Evolutionary conservation across 2,113 vertebrate species (phyloP).

Genomic region (human (Homo sapiens)): DNA sequence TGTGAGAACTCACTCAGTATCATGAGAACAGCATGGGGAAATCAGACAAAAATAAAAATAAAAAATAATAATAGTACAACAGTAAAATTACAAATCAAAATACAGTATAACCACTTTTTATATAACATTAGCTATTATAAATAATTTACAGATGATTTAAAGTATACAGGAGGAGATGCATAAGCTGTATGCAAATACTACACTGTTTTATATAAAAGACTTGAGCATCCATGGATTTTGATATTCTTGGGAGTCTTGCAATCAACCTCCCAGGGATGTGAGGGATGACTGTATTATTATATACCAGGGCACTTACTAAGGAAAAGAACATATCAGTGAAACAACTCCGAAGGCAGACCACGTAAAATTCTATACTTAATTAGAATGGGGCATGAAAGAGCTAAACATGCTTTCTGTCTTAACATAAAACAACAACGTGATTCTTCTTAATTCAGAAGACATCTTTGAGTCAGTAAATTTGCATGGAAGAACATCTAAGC

Average conservation of each 20-base stretch:
- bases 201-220: not conserved
- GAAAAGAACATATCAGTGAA: not conserved
- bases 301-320: not conserved
- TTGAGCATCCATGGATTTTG: not conserved
- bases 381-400: not conserved
- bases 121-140: not conserved
- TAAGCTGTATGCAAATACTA: not conserved
- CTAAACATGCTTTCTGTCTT: not conserved
- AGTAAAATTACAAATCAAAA: not conserved
- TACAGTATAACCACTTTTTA: not conserved
- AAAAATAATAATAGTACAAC: not conserved
- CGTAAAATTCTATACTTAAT: not conserved
- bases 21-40: too few species aligned
- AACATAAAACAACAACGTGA: not conserved
- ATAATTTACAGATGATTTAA: not conserved
- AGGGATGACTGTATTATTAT: not conserved
- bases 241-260: not conserved
- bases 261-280: not conserved
- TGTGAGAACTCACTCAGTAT: too few species aligned
- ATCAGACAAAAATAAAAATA: not conserved
- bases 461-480: not conserved
- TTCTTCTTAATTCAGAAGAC: not conserved
- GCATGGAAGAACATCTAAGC: not conserved
- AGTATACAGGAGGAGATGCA: not conserved
- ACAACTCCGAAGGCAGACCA: not conserved